Evolutionary conservation across 2,888 invertebrate species (phyloP).

Genomic region (Acanthacorydalis orientalis): DNA sequence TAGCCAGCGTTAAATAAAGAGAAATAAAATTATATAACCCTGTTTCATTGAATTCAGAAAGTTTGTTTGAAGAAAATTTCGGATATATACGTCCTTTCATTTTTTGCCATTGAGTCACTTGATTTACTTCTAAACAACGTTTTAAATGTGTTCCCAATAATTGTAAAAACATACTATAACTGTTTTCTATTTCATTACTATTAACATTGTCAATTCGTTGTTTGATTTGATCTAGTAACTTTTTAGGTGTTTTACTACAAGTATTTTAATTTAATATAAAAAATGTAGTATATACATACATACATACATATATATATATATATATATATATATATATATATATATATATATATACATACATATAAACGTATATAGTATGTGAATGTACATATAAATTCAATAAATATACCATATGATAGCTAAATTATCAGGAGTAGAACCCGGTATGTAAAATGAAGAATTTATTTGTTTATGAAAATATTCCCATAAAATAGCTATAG

Average conservation of each 20-base stretch:
- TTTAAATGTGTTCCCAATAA: slow-evolving; percentile 12
- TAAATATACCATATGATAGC: slow-evolving; percentile 19
- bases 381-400: neutral
- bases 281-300: neutral
- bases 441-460: slow-evolving; percentile 30
- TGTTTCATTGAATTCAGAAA: slow-evolving; percentile 32
- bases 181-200: slow-evolving; percentile 15
- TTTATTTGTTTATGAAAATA: slow-evolving; percentile 38
- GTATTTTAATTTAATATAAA: neutral
- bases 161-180: slow-evolving; percentile 13
- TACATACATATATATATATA: neutral
- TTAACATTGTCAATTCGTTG: slow-evolving; percentile 9
- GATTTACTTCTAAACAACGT: slow-evolving; percentile 8
- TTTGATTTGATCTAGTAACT: slow-evolving; percentile 14
- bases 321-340: neutral
- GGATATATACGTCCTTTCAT: slow-evolving; percentile 32
- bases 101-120: slow-evolving; percentile 10
- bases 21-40: slow-evolving; percentile 37
- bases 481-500: slow-evolving; percentile 36
- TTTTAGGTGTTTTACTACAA: slow-evolving; percentile 17
- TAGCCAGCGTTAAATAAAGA: slow-evolving; percentile 26
- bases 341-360: slow-evolving; percentile 2
- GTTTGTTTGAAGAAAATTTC: slow-evolving; percentile 37
- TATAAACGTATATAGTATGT: neutral
- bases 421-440: slow-evolving; percentile 29